phyloP scores from a whole-genome alignment of 1,140 invertebrate species.

The Acyrthosiphon pisum region DNA sequence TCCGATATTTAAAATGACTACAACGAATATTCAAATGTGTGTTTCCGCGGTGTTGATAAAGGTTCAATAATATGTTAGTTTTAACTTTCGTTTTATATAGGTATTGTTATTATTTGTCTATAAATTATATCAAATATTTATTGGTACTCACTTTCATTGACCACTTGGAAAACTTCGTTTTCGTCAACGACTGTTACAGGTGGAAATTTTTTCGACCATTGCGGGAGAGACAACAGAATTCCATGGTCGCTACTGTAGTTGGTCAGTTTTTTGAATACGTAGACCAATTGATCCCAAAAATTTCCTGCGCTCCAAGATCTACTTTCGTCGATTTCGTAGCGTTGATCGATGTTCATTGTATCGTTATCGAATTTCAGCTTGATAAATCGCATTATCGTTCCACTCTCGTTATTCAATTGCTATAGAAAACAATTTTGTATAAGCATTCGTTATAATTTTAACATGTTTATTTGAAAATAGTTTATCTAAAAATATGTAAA shows the following conservation, averaged over 20 bases:
- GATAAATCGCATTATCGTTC: background rate
- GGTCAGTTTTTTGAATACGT: background rate
- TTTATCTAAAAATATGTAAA: conserved; percentile 6
- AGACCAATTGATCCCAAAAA: conserved; percentile 23
- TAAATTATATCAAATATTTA: background rate
- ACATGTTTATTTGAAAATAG: background rate
- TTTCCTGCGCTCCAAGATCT: background rate
- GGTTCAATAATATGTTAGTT: background rate
- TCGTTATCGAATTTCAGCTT: conserved; percentile 41
- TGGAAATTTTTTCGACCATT: conserved; percentile 21
- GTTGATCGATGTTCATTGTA: background rate
- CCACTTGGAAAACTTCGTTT: background rate
- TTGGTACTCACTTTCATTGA: conserved; percentile 45
- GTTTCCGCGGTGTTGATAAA: background rate
- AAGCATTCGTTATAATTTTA: background rate
- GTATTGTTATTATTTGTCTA: too few species aligned
- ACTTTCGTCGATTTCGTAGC: conserved; percentile 6
- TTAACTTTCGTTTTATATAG: background rate
- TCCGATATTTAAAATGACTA: background rate
- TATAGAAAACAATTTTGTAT: background rate
- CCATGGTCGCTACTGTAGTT: conserved; percentile 36
- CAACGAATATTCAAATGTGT: background rate
- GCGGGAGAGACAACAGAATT: conserved; percentile 17
- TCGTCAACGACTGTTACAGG: background rate
- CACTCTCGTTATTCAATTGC: background rate